Conservation (phyloP, 2,113 vertebrate genomes). For the Pantherophis guttatus region DNA sequence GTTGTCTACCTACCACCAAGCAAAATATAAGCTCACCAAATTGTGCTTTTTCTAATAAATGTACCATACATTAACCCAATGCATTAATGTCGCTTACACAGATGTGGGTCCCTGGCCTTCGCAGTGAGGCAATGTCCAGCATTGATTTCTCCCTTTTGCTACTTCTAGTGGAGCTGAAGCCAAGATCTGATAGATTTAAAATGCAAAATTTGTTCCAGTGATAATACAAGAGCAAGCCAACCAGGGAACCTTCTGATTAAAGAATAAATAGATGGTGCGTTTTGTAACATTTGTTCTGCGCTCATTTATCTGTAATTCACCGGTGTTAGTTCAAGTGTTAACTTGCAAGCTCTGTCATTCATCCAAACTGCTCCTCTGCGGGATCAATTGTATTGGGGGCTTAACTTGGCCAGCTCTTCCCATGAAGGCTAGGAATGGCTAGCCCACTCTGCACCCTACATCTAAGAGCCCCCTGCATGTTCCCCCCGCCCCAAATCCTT, state of each 20-base stretch:
- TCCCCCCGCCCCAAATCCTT: neutral
- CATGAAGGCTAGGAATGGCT: neutral
- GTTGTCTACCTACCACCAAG: neutral
- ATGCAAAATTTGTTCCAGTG: neutral
- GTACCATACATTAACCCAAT: neutral
- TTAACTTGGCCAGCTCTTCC: neutral
- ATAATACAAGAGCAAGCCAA: neutral
- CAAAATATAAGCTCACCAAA: neutral
- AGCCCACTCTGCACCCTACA: rapidly evolving
- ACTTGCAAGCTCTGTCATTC: neutral
- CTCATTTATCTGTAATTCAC: conserved; percentile 3
- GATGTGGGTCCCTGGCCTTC: neutral
- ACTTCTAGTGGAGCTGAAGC: neutral
- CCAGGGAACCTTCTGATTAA: conserved; percentile 5
- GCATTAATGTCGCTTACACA: neutral
- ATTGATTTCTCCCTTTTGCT: neutral
- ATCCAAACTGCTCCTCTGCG: neutral
- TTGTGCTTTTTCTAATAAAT: neutral
- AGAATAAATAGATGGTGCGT: neutral
- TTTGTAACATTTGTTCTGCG: neutral
- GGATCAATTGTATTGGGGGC: neutral
- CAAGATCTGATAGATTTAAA: neutral
- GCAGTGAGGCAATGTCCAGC: neutral
- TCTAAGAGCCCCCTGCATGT: too few species aligned
- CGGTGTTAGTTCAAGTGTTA: neutral